Evolutionary conservation across 2,888 invertebrate species (phyloP).

Genomic region (Sarcophaga carnaria): DNA sequence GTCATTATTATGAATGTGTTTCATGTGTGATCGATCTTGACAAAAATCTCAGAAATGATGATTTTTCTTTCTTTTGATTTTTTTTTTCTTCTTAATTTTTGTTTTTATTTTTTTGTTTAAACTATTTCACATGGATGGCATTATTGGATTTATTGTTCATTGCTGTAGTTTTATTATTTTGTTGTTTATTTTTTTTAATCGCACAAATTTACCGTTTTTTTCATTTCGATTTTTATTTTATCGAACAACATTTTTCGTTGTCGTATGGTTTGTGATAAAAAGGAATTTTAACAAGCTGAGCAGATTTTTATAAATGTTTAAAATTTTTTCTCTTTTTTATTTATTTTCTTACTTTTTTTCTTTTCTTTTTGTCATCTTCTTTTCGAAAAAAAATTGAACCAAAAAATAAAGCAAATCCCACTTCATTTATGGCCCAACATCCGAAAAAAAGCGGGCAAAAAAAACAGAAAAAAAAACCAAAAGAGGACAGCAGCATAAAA

Average conservation of each 20-base stretch:
- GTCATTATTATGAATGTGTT: constrained; percentile 62
- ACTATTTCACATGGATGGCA: constrained; percentile 43
- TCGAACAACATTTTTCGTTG: constrained; percentile 63
- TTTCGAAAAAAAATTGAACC: neutral
- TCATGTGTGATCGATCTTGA: constrained; percentile 67
- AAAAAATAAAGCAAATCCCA: neutral
- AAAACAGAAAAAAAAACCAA: constrained; percentile 31
- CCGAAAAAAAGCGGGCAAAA: constrained; percentile 18
- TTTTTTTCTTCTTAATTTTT: constrained; percentile 7
- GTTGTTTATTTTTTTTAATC: neutral
- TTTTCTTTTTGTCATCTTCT: constrained; percentile 41
- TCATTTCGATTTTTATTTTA: constrained; percentile 47
- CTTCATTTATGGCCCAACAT: constrained; percentile 53
- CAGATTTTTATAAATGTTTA: constrained; percentile 75
- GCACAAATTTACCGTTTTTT: constrained; percentile 49
- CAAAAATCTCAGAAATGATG: constrained; percentile 67
- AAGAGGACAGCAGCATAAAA: constrained; percentile 29
- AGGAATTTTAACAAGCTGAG: constrained; percentile 79
- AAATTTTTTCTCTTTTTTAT: constrained; percentile 69
- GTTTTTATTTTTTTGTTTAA: constrained; percentile 9
- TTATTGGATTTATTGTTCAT: constrained; percentile 23
- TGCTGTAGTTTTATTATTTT: neutral
- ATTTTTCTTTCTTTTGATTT: constrained; percentile 20
- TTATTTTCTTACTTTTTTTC: neutral
- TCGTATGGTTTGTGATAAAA: constrained; percentile 69